These are phyloP conservation scores for Enteromius viviparus DNA, from an alignment of 2,797 vertebrate species.

Conservation along the genomic window DNA sequence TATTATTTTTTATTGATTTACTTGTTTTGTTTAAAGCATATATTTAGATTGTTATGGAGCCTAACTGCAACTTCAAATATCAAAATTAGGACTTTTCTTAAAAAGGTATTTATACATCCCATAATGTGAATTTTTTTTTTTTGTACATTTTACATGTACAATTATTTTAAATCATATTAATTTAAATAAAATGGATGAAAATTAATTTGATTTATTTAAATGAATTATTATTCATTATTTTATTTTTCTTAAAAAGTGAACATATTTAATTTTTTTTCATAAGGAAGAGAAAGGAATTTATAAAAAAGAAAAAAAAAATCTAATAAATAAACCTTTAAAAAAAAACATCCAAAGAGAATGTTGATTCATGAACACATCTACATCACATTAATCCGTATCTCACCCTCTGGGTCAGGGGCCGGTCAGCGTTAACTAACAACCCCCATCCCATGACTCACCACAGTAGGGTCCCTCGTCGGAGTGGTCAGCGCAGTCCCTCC, in stretches of 20 bases:
- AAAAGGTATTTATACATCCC: neutral
- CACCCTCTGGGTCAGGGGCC: neutral
- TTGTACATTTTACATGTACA: neutral
- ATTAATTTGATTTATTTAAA: no score
- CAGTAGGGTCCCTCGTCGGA: slow-evolving; percentile 87
- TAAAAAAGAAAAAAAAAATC: neutral
- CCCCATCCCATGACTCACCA: slow-evolving; percentile 69
- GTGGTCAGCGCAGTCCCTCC: slow-evolving; percentile 83
- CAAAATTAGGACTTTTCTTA: neutral
- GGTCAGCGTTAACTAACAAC: neutral
- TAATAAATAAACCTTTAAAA: no score
- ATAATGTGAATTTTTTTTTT: neutral
- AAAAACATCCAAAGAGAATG: neutral
- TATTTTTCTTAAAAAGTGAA: neutral
- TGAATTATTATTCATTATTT: neutral
- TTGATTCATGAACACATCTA: neutral
- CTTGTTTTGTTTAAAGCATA: neutral
- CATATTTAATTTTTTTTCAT: neutral
- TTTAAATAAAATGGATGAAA: neutral
- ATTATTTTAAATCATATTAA: neutral
- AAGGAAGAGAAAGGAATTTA: neutral
- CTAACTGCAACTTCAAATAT: neutral
- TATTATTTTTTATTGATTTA: neutral
- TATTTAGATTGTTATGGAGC: neutral
- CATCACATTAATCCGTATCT: neutral